Conservation (phyloP, 2,888 invertebrate species). For the Formica aserva region DNA sequence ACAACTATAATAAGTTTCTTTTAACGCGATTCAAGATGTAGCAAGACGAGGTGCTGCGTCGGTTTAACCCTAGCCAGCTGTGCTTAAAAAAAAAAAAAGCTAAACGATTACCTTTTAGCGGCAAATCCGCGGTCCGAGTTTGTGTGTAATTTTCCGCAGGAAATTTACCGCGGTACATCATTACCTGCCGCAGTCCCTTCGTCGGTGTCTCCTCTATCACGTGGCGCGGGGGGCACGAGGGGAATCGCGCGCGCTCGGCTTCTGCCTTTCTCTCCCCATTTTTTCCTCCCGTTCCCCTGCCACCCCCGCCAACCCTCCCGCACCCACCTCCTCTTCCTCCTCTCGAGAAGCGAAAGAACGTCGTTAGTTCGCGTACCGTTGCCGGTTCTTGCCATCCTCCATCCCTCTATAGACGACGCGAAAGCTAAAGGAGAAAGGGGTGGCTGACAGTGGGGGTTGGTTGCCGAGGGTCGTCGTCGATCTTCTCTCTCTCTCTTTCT, state of each 20-base stretch:
- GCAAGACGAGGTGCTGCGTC: not conserved
- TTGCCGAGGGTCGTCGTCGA: constrained; percentile 78
- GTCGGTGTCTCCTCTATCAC: constrained; percentile 70
- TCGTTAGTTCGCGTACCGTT: constrained; percentile 79
- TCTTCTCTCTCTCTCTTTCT: constrained; percentile 58
- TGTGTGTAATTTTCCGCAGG: constrained; percentile 76
- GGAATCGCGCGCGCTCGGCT: constrained; percentile 48
- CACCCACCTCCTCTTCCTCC: constrained; percentile 23
- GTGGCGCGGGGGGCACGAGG: constrained; percentile 59
- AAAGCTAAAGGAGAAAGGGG: constrained; percentile 77
- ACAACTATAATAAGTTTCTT: constrained; percentile 1
- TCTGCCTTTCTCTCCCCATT: constrained; percentile 45
- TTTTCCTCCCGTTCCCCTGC: constrained; percentile 45
- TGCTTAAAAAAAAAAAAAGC: constrained; percentile 50
- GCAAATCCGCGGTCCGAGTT: constrained; percentile 69
- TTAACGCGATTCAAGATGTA: not conserved
- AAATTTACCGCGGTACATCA: constrained; percentile 77
- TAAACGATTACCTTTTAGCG: constrained; percentile 69
- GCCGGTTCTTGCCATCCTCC: constrained; percentile 69
- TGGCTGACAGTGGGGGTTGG: constrained; percentile 80
- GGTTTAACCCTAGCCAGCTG: constrained; percentile 21
- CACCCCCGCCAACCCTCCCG: constrained; percentile 18
- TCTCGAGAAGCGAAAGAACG: constrained; percentile 81
- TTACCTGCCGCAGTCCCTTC: constrained; percentile 72
- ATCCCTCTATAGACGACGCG: constrained; percentile 75